Conservation (phyloP, 2,797 vertebrate genomes). For the Myiotriccus ornatus region DNA sequence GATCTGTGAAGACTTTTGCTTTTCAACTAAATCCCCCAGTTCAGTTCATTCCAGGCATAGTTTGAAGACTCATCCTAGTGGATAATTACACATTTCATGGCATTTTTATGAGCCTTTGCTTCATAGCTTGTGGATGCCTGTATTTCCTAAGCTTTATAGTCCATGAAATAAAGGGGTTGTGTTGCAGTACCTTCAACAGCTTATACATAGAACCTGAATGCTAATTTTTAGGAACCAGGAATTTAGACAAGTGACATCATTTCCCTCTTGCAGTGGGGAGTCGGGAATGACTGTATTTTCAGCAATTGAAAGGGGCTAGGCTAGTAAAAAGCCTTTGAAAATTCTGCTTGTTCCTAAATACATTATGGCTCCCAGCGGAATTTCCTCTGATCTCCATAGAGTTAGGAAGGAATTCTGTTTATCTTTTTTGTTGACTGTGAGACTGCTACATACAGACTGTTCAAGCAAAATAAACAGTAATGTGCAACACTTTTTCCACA, state of each 20-base stretch:
- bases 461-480: neutral
- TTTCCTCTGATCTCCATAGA: neutral
- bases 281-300: neutral
- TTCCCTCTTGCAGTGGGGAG: neutral
- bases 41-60: slow-evolving; percentile 59
- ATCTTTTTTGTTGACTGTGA: neutral
- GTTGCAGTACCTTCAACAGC: slow-evolving; percentile 62
- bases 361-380: neutral
- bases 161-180: slow-evolving; percentile 74
- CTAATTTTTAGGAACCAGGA: slow-evolving; percentile 59
- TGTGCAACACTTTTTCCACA: neutral
- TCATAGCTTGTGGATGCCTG: slow-evolving; percentile 73
- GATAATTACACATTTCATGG: slow-evolving; percentile 76
- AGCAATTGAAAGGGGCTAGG: neutral
- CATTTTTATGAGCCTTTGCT: slow-evolving; percentile 74
- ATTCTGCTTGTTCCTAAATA: neutral
- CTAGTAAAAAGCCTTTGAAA: neutral
- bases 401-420: neutral
- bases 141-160: slow-evolving; percentile 75
- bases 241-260: slow-evolving; percentile 23
- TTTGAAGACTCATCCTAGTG: slow-evolving; percentile 67
- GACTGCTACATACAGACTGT: neutral
- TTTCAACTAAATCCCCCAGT: slow-evolving; percentile 43
- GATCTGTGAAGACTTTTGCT: slow-evolving; percentile 50
- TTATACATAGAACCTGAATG: slow-evolving; percentile 62